Conservation (phyloP, 2,888 invertebrate species). For the Ornithoptera alexandrae region DNA sequence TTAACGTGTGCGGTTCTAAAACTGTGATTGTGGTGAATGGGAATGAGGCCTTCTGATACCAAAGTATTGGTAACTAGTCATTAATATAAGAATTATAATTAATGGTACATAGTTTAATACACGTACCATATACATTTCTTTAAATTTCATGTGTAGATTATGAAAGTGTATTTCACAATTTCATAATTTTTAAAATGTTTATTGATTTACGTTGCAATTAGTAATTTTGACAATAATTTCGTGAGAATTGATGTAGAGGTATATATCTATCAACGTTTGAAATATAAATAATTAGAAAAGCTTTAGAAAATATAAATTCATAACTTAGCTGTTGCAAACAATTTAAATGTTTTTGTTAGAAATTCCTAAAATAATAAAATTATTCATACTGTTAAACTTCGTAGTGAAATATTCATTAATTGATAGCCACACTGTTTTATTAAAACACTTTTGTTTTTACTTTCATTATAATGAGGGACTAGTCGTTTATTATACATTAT, state of each 20-base stretch:
- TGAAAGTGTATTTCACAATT: neutral
- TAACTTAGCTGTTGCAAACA: too few species aligned
- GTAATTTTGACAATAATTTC: slow-evolving; percentile 38
- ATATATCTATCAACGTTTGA: neutral
- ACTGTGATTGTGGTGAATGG: neutral
- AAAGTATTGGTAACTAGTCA: slow-evolving; percentile 30
- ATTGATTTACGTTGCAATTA: slow-evolving; percentile 28
- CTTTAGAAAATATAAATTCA: neutral
- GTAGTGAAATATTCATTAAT: too few species aligned
- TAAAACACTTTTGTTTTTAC: neutral
- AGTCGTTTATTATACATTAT: neutral
- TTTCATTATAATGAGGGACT: neutral
- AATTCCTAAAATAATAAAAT: too few species aligned
- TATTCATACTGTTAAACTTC: too few species aligned
- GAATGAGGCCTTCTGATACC: slow-evolving; percentile 15
- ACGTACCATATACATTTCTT: slow-evolving; percentile 29
- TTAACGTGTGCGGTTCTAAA: neutral
- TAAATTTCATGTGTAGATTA: slow-evolving; percentile 12
- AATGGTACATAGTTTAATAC: slow-evolving; percentile 37
- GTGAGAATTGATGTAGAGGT: neutral
- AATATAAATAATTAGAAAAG: neutral
- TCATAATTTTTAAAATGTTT: slow-evolving; percentile 6
- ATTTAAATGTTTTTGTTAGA: too few species aligned
- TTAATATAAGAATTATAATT: slow-evolving; percentile 17
- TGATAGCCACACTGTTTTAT: too few species aligned